phyloP scores from a whole-genome alignment of 2,113 vertebrate species.

The Melanocharis versteri region DNA sequence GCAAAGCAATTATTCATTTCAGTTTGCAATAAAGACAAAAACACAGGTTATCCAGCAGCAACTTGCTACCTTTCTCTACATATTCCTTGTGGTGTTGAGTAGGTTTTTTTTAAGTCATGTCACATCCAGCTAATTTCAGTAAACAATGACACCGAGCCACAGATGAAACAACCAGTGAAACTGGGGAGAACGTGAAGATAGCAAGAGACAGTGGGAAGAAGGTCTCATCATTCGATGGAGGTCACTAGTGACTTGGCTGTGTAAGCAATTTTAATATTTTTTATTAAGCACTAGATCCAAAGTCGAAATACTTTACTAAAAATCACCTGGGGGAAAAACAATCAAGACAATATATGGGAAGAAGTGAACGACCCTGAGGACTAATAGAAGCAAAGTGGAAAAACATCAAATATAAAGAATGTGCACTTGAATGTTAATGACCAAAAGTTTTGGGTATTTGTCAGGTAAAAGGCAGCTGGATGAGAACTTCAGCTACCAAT shows the following conservation, averaged over 20 bases:
- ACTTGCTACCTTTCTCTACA: background rate
- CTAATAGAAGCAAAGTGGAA: background rate
- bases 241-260: background rate
- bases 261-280: background rate
- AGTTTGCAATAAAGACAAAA: background rate
- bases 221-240: fast-evolving
- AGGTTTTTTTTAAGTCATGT: background rate
- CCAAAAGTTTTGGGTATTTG: background rate
- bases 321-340: background rate
- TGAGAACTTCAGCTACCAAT: background rate
- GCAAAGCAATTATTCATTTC: background rate
- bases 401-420: background rate
- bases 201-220: background rate
- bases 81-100: background rate
- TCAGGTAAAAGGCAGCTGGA: background rate
- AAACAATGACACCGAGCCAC: background rate
- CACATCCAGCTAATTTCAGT: background rate
- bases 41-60: background rate
- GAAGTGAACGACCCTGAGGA: background rate
- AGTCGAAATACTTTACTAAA: background rate
- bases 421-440: background rate
- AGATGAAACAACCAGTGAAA: background rate
- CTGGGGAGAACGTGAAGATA: background rate
- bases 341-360: background rate
- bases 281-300: background rate